phyloP scores from a whole-genome alignment of 2,888 invertebrate species.

The Odontocolon sp. region DNA sequence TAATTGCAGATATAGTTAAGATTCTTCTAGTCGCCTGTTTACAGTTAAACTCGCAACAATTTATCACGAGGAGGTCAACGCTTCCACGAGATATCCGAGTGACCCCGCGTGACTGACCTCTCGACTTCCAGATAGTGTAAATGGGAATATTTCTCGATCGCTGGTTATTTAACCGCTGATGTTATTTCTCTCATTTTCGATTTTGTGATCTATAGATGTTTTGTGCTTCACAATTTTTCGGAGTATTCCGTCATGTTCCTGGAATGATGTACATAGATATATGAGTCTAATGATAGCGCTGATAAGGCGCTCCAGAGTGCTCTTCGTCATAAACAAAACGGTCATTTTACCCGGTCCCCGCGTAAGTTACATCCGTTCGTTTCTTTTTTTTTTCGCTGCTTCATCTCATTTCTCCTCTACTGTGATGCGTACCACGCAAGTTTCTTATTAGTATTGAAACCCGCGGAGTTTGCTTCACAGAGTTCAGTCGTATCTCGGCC shows the following conservation, averaged over 20 bases:
- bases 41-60: neutral
- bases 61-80: slow-evolving; percentile 51
- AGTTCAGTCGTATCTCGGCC: slow-evolving; percentile 41
- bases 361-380: slow-evolving; percentile 4
- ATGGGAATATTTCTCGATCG: neutral
- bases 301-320: no score
- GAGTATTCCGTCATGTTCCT: neutral
- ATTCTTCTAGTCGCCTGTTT: neutral
- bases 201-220: neutral
- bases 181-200: neutral
- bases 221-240: neutral
- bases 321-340: no score
- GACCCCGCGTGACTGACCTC: slow-evolving; percentile 39
- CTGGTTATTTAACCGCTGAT: neutral
- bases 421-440: slow-evolving; percentile 16
- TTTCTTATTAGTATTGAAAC: slow-evolving; percentile 40
- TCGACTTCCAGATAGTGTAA: slow-evolving; percentile 23
- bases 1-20: neutral
- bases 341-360: slow-evolving; percentile 11
- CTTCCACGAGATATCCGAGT: slow-evolving; percentile 43
- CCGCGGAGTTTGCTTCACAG: slow-evolving; percentile 29
- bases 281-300: no score
- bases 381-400: slow-evolving; percentile 14
- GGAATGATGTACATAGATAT: neutral
- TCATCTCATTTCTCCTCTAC: slow-evolving; percentile 9